Evolutionary conservation across 2,113 vertebrate species (phyloP), one percentile per base, ranked within the genome.

Genomic region (Mus pahari): DNA sequence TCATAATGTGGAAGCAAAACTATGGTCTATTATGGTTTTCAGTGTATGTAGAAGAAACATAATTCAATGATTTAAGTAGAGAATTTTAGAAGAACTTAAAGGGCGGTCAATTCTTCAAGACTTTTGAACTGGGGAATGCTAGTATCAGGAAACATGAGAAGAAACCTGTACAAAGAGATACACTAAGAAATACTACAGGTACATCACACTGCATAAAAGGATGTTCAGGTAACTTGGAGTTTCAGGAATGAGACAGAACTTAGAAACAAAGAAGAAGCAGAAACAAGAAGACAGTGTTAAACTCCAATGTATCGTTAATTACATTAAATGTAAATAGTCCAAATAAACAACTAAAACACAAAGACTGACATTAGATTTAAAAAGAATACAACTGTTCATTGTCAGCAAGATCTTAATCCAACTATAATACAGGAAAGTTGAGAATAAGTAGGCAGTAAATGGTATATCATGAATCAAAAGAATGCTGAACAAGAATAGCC

Each of bases 291-390:
- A 6, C 26, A 83, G 28, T 39, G 9, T n/a, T 64, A 91, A 60
- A 42, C 19, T 11, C 26, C 55, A 87, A 55, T 16, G 6, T 68
- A 28, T 79, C 12, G 83, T 42, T 92, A 71, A 78, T 78, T 87
- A 45, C 20, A 82, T 39, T 89, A 73, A 74, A 89, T 86, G 58
- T 53, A 77, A 94, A 78, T 87, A 45, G 12, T 66, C 66, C 82
- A 93, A 39, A 78, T 2, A 13, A 86, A 20, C 55, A 77, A 10
- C 64, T 97, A 75, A 91, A 89, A 95, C 50, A 71, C 36, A 96
- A 45, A 94, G 39, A 39, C 53, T 45, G 28, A 77, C 39, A 45
- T 20, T 28, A 60, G 24, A 42, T 62, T 42, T 88, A 5, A 45
- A 81, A 79, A 90, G 64, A 82, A 90, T 66, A 71, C 9, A 86